Evolutionary conservation across 1,140 invertebrate species (phyloP), one percentile per base, ranked within the genome.

Genomic region (Lordiphosa clarofinis): DNA sequence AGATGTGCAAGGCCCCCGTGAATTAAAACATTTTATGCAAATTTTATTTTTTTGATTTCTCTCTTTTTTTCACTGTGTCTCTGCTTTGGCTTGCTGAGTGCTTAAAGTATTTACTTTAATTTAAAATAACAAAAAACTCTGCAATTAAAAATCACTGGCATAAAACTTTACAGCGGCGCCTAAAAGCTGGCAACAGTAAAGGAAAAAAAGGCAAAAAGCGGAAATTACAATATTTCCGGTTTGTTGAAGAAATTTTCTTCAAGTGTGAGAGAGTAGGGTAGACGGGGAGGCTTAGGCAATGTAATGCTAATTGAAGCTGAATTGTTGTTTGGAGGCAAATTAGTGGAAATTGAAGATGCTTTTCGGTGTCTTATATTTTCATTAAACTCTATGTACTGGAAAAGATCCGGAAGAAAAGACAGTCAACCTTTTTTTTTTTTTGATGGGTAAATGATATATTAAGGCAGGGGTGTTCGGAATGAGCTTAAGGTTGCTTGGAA

Each of bases 141-240:
- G 76, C 66, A 84, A 84, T 82, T 82, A 82, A 84, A 75, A 59
- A 35, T 28, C 24, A 7, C 54, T 38, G 53, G 38, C 60, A 24
- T 33, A 47, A 58, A 72, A 49, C 36, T 55, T 55, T 13, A 35
- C 38, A 35, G 1, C 24, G 57, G 55, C 62, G 61, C 61, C 76
- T 58, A 63, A 73, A 72, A 73, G 73, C 67, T 28, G 58, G 73
- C 70, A 56, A 60, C 60, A 56, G 37, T 44, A 35, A 28, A 52
- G 15, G 38, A 37, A 43, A 57, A 48, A 64, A 21, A 37, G 39
- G 59, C 21, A 42, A 31, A 53, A 49, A 56, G 37, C 79, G 78
- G 78, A 84, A 84, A 84, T 84, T 84, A 84, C 70, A 84, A 84
- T 86, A 84, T 73, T 84, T 84, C 79, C 78, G 79, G 78, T 61